Conservation (phyloP, 92 coral and sea anemone genomes). For the Epizoanthus scotinus region DNA sequence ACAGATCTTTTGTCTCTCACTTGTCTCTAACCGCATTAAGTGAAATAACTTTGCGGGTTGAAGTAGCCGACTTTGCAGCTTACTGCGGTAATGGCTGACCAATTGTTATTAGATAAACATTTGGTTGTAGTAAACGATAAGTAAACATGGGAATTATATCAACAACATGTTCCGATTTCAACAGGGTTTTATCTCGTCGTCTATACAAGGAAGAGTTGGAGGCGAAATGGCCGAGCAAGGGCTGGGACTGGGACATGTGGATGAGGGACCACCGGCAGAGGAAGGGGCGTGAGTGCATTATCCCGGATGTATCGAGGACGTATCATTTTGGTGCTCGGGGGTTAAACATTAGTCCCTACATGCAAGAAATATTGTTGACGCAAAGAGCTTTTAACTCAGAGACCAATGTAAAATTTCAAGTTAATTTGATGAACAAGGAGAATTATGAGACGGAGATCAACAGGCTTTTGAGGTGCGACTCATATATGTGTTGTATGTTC, state of each 20-base stretch:
- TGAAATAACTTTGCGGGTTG: not conserved
- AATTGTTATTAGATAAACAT: not conserved
- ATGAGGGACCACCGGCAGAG: conserved; percentile 37
- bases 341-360: conserved; percentile 27
- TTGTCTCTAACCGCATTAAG: too few species aligned
- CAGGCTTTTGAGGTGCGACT: conserved; percentile 28
- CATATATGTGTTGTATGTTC: not conserved
- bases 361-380: conserved; percentile 39
- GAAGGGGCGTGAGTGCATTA: conserved; percentile 49
- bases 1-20: too few species aligned
- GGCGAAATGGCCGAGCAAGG: conserved; percentile 44
- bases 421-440: conserved; percentile 21
- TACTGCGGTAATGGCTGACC: too few species aligned
- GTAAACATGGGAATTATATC: too few species aligned
- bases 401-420: conserved; percentile 32
- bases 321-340: conserved; percentile 48
- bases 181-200: conserved; percentile 43
- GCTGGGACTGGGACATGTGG: conserved; percentile 59
- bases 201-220: conserved; percentile 52
- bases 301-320: conserved; percentile 50
- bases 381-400: conserved; percentile 38
- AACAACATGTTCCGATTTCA: not conserved
- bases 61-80: not conserved
- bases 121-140: not conserved
- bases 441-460: conserved; percentile 40